A percentile compares a stretch with the other conserved stretches of the same genome.
These are phyloP conservation scores for Rhineura floridana DNA, from an alignment of 2,113 vertebrate genomes.

Conservation along the genomic window DNA sequence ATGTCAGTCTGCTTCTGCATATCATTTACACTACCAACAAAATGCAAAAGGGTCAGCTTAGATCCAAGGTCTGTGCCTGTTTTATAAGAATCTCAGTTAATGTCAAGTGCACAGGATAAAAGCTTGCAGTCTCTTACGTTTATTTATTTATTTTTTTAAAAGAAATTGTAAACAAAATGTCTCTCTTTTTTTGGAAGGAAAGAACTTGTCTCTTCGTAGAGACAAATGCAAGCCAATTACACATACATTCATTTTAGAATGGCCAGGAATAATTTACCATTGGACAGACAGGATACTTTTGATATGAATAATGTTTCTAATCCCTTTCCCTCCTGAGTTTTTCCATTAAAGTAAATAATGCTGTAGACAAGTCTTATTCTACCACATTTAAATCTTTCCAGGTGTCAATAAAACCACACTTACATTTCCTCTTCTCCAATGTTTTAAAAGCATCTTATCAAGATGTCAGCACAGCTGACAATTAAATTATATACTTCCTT, in stretches of 20 bases:
- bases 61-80: background rate
- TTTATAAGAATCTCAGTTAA: background rate
- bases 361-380: background rate
- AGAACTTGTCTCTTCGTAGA: background rate
- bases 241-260: background rate
- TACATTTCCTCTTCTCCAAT: slow-evolving; percentile 8
- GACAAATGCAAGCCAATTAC: background rate
- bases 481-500: slow-evolving; percentile 25
- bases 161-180: background rate
- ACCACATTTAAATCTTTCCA: slow-evolving; percentile 17
- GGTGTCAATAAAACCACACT: slow-evolving; percentile 20
- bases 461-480: slow-evolving; percentile 23
- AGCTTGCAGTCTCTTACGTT: background rate
- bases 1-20: background rate
- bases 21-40: background rate
- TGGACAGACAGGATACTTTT: slow-evolving; percentile 12
- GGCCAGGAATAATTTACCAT: slow-evolving; percentile 4
- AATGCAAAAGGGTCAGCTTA: background rate
- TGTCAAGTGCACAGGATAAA: background rate
- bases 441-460: slow-evolving; percentile 36
- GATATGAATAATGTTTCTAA: slow-evolving; percentile 19
- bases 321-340: background rate
- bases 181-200: background rate
- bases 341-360: slow-evolving; percentile 14
- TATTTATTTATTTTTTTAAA: background rate